Evolutionary conservation across 2,113 vertebrate genomes (phyloP).

Genomic region (Erinaceus europaeus): DNA sequence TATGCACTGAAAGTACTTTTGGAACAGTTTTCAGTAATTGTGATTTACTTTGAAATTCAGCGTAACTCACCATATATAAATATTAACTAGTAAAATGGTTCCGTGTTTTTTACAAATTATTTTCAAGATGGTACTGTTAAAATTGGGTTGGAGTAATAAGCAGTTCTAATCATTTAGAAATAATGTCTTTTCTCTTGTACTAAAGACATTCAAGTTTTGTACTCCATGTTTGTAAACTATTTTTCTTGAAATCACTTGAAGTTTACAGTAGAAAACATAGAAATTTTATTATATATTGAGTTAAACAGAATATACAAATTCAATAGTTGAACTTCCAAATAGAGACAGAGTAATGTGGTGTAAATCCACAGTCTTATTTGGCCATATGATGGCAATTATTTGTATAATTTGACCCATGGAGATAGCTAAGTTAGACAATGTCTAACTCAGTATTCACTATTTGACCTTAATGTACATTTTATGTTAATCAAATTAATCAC

Average conservation of each 20-base stretch:
- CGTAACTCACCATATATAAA: conserved; percentile 32
- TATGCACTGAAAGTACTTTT: neutral
- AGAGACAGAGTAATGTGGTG: conserved; percentile 13
- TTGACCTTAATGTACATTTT: conserved; percentile 25
- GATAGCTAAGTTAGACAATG: neutral
- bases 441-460: neutral
- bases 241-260: neutral
- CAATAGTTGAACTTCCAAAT: conserved; percentile 32
- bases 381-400: neutral
- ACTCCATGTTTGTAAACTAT: neutral
- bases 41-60: conserved; percentile 40
- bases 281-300: neutral
- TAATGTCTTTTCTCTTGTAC: neutral
- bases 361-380: neutral
- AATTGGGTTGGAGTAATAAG: too few species aligned
- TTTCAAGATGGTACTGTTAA: conserved; percentile 22
- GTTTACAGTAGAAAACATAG: neutral
- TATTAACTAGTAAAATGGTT: conserved; percentile 26
- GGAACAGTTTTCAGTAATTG: neutral
- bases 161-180: conserved; percentile 20
- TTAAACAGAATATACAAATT: conserved; percentile 11
- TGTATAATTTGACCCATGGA: conserved; percentile 28
- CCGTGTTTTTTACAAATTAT: conserved; percentile 28
- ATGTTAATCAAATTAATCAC: conserved; percentile 33
- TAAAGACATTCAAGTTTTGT: neutral